A percentile compares a stretch with the other conserved stretches of the same genome.
phyloP scores from a whole-genome alignment of 2,888 invertebrate species.

The Fragum whitleyi region DNA sequence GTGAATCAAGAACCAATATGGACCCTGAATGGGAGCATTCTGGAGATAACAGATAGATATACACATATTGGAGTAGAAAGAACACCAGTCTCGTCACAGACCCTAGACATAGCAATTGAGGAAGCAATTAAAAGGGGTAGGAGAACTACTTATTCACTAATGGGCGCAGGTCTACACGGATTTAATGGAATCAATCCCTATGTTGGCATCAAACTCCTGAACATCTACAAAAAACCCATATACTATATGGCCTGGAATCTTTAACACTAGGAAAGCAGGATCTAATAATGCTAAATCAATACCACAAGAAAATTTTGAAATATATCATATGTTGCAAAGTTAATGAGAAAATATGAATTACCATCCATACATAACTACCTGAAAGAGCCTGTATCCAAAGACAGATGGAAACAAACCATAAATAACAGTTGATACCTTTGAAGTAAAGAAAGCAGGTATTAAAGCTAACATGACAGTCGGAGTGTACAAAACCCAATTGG shows the following conservation, averaged over 20 bases:
- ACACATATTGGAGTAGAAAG: not conserved
- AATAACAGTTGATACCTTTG: too few relatives aligned
- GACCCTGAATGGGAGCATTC: not conserved
- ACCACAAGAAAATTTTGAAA: not conserved
- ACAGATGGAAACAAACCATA: too few relatives aligned
- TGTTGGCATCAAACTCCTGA: not conserved
- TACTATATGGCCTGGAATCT: not conserved
- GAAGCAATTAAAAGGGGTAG: too few relatives aligned
- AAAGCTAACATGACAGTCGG: too few relatives aligned
- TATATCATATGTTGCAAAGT: too few relatives aligned
- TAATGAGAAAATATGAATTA: too few relatives aligned
- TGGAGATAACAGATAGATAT: not conserved
- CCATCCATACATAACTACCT: too few relatives aligned
- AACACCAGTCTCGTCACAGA: not conserved
- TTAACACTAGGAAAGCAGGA: not conserved
- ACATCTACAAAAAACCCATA: not conserved
- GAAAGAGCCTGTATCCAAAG: too few relatives aligned
- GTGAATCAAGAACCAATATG: not conserved
- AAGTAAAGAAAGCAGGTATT: too few relatives aligned
- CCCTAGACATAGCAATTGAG: not conserved
- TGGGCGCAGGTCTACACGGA: constrained; percentile 5
- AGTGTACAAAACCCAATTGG: too few relatives aligned
- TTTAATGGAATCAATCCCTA: not conserved
- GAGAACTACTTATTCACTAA: constrained; percentile 7
- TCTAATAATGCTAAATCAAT: not conserved